A percentile compares a stretch with the other conserved stretches of the same genome.
phyloP scores from a whole-genome alignment of 2,797 vertebrate genomes.

The Megalops cyprinoides region DNA sequence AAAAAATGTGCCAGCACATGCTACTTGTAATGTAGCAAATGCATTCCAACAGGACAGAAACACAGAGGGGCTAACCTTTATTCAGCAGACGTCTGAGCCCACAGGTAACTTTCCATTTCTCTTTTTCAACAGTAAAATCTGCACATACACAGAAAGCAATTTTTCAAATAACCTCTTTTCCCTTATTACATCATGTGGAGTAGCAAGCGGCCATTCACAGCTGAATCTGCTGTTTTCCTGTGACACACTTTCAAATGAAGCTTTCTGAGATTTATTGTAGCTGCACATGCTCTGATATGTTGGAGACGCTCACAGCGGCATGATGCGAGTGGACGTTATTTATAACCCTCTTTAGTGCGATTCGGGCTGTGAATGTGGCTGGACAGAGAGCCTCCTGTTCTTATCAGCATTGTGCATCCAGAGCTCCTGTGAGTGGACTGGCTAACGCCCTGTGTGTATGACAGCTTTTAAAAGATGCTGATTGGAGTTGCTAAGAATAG shows the following conservation, averaged over 20 bases:
- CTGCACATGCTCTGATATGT: neutral
- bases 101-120: neutral
- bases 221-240: neutral
- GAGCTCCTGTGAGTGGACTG: too few relatives aligned
- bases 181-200: neutral
- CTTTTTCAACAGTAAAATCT: neutral
- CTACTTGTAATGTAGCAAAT: neutral
- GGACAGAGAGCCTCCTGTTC: neutral
- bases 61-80: neutral
- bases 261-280: neutral
- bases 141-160: neutral
- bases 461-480: too few relatives aligned
- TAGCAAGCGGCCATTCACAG: neutral
- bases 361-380: too few relatives aligned
- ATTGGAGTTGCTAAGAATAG: too few relatives aligned
- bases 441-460: too few relatives aligned
- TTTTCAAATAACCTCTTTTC: neutral
- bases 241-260: slow-evolving; percentile 1
- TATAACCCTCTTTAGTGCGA: too few relatives aligned
- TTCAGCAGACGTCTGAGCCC: neutral
- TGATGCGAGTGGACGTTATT: neutral
- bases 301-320: neutral
- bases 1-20: neutral
- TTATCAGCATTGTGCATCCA: too few relatives aligned
- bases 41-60: neutral